Evolutionary conservation across 2,888 invertebrate genomes (phyloP), one percentile per base, ranked within the genome.

Genomic region (Sphecodes monilicornis): DNA sequence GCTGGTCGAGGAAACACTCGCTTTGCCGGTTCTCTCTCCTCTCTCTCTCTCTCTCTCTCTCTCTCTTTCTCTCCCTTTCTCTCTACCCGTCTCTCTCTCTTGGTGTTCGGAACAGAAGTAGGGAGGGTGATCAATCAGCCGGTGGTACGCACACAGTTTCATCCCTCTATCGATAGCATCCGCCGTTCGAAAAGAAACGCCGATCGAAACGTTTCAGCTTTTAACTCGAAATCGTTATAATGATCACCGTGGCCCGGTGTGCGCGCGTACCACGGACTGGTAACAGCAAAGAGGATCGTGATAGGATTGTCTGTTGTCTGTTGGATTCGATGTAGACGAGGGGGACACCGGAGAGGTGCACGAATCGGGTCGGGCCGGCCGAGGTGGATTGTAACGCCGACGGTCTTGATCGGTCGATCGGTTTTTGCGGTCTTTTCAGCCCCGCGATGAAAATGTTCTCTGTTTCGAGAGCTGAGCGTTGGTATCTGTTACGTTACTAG

Each of bases 61-160:
- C 72, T 60, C 57, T 22, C 66, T 26, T 26, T 57, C 11, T 11
- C 26, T 22, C 22, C 10, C 10, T 10, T 2, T 76, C 72, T 50
- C 36, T 11, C 68, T 29, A 13, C 18, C 64, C 22, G 3, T 73
- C 76, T 54, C 54, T 29, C 69, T 66, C 64, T 36, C 3, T 18
- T 18, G 43, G 36, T 43, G 43, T 73, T 73, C 43, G 82, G 82
- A 70, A 76, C 79, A 77, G 80, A 82, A 78, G 18, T 8, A 74
- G 22, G 32, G 76, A 74, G 71, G 81, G 89, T 92, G 93, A 93
- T 93, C 93, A 93, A 92, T 93, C 93, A 91, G 87, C 83, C 70
- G 79, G 87, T 68, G 76, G 88, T 87, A 81, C 83, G 80, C 66
- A 83, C 81, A 60, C 68, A 68, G 68, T 39, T 39, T 68, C 68